Evolutionary conservation across 2,888 invertebrate genomes (phyloP), one percentile per base, ranked within the genome.

Genomic region (Phrixothrix hirtus): DNA sequence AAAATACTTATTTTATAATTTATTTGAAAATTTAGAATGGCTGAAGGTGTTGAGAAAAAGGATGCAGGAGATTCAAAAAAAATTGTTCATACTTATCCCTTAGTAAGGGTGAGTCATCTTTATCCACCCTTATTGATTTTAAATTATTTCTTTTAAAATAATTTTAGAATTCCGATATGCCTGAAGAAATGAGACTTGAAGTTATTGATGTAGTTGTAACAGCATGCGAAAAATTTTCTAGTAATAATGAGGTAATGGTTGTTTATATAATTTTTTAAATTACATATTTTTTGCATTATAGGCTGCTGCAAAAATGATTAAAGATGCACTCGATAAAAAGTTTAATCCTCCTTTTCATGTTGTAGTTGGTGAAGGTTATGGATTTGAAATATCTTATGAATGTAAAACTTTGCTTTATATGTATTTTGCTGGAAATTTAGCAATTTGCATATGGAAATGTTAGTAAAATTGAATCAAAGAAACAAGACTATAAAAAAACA

Each of bases 331-430:
- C 88, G 97, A 97, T 77, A 95, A 94, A 77, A 94, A 93, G 74
- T 95, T 93, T 75, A 96, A 96, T 1, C 87, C 92, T 0, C 88
- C 93, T 51, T 96, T 95, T 85, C 93, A 95, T 76, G 92, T 89
- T n/a, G 89, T 96, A 0, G 89, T 97, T 2, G 97, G 97, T 3
- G 96, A 97, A 80, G 93, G 92, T 51, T 96, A 87, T 77, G 95
- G 95, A 34, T 94, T 94, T 76, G 93, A 94, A 75, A 84, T 95
- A 54, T 92, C 93, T 1, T 92, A 94, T 73, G 94, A 96, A 78
- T 87, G 89, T 52, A 90, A 89, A 71, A 88, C 88, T 62, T 82
- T 94, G 55, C 80, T 94, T 57, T 92, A 93, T 75, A 83, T 95
- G 81, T 95, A 87, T 77, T 94, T 94, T 70, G 95, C 89, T 52